A percentile compares a stretch with the other conserved stretches of the same genome.
Conservation (phyloP, 2,113 vertebrate genomes). For the Todiramphus saurophagus region DNA sequence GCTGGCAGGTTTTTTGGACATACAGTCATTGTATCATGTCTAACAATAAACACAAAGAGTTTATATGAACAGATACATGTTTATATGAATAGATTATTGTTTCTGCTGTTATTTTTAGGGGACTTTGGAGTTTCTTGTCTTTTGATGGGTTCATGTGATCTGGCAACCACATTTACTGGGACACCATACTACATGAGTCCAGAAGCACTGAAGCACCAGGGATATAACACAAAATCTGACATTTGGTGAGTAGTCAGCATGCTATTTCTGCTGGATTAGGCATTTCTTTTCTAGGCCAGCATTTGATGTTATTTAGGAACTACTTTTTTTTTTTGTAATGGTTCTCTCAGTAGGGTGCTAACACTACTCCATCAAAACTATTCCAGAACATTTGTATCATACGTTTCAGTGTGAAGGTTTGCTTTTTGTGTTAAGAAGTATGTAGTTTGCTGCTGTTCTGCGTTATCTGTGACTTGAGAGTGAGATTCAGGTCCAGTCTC, state of each 20-base stretch:
- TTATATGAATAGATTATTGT: background rate
- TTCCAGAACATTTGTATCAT: background rate
- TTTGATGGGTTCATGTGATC: constrained; percentile 85
- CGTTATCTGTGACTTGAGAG: background rate
- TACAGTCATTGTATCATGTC: background rate
- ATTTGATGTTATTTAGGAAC: background rate
- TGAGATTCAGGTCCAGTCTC: background rate
- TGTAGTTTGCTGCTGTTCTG: background rate
- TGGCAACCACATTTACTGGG: constrained; percentile 87
- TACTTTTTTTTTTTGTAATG: background rate
- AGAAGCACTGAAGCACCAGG: constrained; percentile 84
- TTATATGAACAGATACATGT: background rate
- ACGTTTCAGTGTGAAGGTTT: background rate
- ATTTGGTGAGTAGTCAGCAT: constrained; percentile 80
- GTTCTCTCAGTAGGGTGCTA: background rate
- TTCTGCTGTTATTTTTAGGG: constrained; percentile 71
- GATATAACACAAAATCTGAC: constrained; percentile 87
- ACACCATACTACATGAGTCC: constrained; percentile 90
- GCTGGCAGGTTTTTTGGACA: background rate
- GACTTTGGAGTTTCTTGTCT: constrained; percentile 89
- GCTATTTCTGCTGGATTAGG: background rate
- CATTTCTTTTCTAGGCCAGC: background rate
- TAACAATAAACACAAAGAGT: background rate
- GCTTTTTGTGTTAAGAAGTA: background rate
- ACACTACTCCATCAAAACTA: background rate